These are phyloP conservation scores for Trematomus bernacchii DNA, from an alignment of 2,797 vertebrate species.

Conservation along the genomic window DNA sequence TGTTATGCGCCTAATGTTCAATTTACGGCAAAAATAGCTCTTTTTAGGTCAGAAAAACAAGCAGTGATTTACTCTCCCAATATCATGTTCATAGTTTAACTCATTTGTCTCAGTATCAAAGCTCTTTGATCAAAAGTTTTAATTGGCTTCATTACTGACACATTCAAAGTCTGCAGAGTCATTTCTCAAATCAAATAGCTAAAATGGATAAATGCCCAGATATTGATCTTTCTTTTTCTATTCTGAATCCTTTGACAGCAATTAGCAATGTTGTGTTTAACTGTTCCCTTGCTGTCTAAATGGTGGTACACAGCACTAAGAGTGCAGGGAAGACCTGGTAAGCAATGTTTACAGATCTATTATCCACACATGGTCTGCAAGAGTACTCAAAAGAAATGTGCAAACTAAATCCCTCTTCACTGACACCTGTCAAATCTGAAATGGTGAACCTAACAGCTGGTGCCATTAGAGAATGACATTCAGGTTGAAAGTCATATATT, in stretches of 20 bases:
- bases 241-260: slow-evolving; percentile 32
- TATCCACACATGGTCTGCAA: slow-evolving; percentile 25
- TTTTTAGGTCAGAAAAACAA: slow-evolving; percentile 57
- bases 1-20: slow-evolving; percentile 56
- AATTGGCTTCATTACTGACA: slow-evolving; percentile 66
- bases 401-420: slow-evolving; percentile 49
- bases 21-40: slow-evolving; percentile 57
- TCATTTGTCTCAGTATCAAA: slow-evolving; percentile 41
- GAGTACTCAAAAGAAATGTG: slow-evolving; percentile 44
- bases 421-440: slow-evolving; percentile 68
- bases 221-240: slow-evolving; percentile 31
- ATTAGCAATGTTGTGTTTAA: slow-evolving; percentile 35
- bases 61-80: slow-evolving; percentile 46
- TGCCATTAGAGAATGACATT: slow-evolving; percentile 43
- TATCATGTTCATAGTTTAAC: slow-evolving; percentile 21
- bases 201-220: slow-evolving; percentile 41
- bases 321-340: not conserved
- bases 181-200: slow-evolving; percentile 42
- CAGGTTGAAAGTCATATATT: slow-evolving; percentile 43
- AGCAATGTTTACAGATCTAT: slow-evolving; percentile 5
- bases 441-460: slow-evolving; percentile 61
- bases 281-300: slow-evolving; percentile 18
- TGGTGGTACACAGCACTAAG: slow-evolving; percentile 11
- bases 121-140: slow-evolving; percentile 67
- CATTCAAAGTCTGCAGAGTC: slow-evolving; percentile 43